Conservation (phyloP, 2,113 vertebrate genomes). For the Setophaga petechia region DNA sequence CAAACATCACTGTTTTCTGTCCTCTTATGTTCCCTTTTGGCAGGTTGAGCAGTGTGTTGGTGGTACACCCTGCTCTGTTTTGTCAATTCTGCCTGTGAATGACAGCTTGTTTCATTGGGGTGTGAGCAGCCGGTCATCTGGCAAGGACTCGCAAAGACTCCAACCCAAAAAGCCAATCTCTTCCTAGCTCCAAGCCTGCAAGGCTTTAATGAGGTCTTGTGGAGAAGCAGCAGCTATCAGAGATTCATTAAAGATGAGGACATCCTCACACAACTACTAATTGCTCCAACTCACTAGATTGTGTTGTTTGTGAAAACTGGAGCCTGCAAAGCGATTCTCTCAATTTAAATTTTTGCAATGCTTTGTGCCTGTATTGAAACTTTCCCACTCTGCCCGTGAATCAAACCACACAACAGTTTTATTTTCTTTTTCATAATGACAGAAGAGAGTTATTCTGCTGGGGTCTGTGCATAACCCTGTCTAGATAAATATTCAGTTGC, state of each 20-base stretch:
- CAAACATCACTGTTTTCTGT: not conserved
- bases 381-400: not conserved
- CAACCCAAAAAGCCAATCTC: not conserved
- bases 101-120: not conserved
- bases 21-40: not conserved
- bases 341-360: not conserved
- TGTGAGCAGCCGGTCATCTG: not conserved
- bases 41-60: not conserved
- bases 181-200: not conserved
- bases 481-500: not conserved
- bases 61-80: not conserved
- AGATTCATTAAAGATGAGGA: constrained; percentile 24
- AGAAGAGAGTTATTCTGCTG: not conserved
- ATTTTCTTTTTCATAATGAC: not conserved
- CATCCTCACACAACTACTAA: not conserved
- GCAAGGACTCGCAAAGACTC: not conserved
- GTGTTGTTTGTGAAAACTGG: not conserved
- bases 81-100: not conserved
- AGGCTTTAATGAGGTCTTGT: constrained; percentile 19
- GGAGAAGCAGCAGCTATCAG: not conserved
- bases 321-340: not conserved
- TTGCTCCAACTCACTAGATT: not conserved
- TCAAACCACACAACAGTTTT: not conserved
- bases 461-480: not conserved
- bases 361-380: not conserved